Percentiles rank a stretch among this genome's conserved stretches.
Conservation (phyloP, 2,113 vertebrate species). For the Channa argus region DNA sequence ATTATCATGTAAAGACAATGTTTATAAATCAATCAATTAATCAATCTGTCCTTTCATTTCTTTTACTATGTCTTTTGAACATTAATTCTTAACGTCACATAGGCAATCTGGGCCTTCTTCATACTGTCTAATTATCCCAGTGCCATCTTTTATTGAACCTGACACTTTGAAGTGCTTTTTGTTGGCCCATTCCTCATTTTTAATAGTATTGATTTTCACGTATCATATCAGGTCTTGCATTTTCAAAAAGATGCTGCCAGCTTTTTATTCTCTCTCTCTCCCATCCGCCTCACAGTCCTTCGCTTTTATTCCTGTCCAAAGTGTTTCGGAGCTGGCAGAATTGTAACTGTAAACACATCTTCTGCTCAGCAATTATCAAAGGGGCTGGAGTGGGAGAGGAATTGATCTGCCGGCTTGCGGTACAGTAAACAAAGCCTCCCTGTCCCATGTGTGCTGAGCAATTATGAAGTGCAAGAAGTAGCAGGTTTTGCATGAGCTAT, state of each 20-base stretch:
- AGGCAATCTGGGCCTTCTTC: conserved; percentile 47
- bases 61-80: conserved; percentile 43
- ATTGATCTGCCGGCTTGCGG: conserved; percentile 74
- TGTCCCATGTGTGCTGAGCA: conserved; percentile 72
- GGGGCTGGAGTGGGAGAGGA: conserved; percentile 62
- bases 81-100: conserved; percentile 61
- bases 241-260: conserved; percentile 63
- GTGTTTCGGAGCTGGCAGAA: conserved; percentile 61
- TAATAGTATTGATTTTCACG: conserved; percentile 74
- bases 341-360: conserved; percentile 70
- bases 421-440: conserved; percentile 77
- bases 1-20: too few relatives aligned
- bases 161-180: conserved; percentile 77
- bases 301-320: conserved; percentile 71
- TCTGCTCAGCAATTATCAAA: conserved; percentile 76
- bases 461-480: conserved; percentile 78
- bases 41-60: conserved; percentile 6
- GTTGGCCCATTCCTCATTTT: conserved; percentile 70
- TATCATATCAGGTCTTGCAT: conserved; percentile 70
- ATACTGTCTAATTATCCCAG: conserved; percentile 67
- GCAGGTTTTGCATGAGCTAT: conserved; percentile 60
- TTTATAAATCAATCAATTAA: too few relatives aligned
- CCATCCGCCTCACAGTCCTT: conserved; percentile 42
- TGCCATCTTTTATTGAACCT: conserved; percentile 73
- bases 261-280: conserved; percentile 28